Evolutionary conservation across 2,113 vertebrate genomes (phyloP).

Genomic region (Tursiops truncatus): DNA sequence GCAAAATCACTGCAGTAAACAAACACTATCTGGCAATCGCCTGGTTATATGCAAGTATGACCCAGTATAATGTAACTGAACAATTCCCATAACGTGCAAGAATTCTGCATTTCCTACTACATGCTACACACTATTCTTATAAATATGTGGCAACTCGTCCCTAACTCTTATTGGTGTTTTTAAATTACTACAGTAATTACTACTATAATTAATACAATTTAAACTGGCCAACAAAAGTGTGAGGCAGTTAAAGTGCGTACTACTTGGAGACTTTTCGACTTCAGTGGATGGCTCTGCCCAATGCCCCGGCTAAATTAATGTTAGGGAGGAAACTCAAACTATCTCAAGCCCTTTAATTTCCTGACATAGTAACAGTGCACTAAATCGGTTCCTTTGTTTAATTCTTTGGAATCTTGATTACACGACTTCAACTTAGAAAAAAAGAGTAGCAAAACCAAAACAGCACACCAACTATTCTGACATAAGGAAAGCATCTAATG

Average conservation of each 20-base stretch:
- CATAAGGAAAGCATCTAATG: not conserved
- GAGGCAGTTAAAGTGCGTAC: not conserved
- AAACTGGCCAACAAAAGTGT: not conserved
- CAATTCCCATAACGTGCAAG: conserved; percentile 7
- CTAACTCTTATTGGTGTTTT: not conserved
- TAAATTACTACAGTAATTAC: not conserved
- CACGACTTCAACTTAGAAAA: not conserved
- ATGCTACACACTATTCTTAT: conserved; percentile 8
- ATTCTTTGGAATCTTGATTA: not conserved
- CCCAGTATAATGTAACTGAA: conserved; percentile 70
- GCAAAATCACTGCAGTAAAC: conserved; percentile 90
- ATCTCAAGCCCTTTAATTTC: not conserved
- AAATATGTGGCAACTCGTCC: conserved; percentile 23
- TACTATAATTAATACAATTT: not conserved
- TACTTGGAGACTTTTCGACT: not conserved
- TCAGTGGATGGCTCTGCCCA: not conserved
- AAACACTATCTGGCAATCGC: conserved; percentile 46
- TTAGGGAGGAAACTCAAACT: not conserved
- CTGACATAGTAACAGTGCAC: not conserved
- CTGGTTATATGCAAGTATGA: conserved; percentile 70
- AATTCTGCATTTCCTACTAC: conserved; percentile 20
- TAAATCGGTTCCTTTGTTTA: not conserved
- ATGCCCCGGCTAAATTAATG: not conserved
- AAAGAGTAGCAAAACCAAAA: not conserved
- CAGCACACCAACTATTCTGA: not conserved